Base-by-base conservation (phyloP, 2,113 vertebrate genomes). In the Eptatretus burgeri region DNA sequence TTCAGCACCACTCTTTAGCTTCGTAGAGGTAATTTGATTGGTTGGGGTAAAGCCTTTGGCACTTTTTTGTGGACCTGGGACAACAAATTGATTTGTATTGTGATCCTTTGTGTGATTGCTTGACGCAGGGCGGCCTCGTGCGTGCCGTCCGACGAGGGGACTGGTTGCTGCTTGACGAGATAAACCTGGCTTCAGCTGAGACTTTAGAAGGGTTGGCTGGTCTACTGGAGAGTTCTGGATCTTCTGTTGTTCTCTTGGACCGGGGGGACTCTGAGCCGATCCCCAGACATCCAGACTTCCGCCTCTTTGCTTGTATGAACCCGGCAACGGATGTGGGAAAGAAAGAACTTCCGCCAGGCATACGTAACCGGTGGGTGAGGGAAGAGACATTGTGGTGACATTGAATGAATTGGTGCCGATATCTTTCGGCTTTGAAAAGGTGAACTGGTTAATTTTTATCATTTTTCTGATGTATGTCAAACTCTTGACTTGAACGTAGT, bases 311-410 rank as follows among this genome's bases (percentile, higher is more conserved):
- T 2, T 98, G 88, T 72, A 98, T 98, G 91, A 96, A 98, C 70
- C 91, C 91, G 66, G 89, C 91, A 63, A 98, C 89, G 14, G 91
- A 96, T 69, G 82, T 96, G 62, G 91, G 89, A 51, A 98, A 98
- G 73, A 82, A 78, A 72, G 94, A 96, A 73, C 80, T 98, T 20
- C 89, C 91, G 65, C 80, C 82, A 64, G 89, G 91, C 70, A 83
- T 98, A 70, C 81, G 91, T 71, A 98, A 93, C 75, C 80, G 91
- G 88, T 93, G 67, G 27, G 27, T 41, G 27, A 41, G 3, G 27
- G 27, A 41, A 5, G 27, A 41, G 27, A 41, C 7, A 7, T 5
- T 41, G 27, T 41, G 27, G 27, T 41, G 27, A 41, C 7, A 41
- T 41, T 7, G 27, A 41, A 7, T 7, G 7, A 41, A 41, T 41